Evolutionary conservation across 2,888 invertebrate genomes (phyloP).

Genomic region (Hemaris fuciformis): DNA sequence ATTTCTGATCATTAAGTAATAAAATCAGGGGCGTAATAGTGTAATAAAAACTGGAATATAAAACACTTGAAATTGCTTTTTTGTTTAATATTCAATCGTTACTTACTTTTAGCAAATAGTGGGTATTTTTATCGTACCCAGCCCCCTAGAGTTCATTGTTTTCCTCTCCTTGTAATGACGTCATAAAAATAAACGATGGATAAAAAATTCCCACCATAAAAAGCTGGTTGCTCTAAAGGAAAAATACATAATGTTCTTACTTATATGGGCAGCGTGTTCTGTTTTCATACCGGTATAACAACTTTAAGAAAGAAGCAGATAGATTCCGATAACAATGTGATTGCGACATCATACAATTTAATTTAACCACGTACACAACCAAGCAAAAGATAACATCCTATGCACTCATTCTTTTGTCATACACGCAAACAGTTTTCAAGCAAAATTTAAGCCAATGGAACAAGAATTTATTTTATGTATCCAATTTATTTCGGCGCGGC

Average conservation of each 20-base stretch:
- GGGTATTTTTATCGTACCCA: constrained; percentile 1
- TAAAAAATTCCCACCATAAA: constrained; percentile 12
- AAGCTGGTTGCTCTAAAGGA: background rate
- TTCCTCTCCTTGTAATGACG: constrained; percentile 12
- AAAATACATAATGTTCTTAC: constrained; percentile 1
- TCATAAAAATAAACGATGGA: constrained; percentile 16
- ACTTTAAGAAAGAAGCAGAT: too few relatives aligned
- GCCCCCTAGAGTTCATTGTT: background rate
- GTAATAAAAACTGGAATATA: constrained; percentile 2
- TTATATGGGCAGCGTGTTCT: background rate
- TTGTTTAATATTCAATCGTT: constrained; percentile 3
- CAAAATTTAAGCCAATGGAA: too few relatives aligned
- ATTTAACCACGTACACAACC: too few relatives aligned
- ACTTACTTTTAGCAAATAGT: background rate
- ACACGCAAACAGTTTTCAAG: too few relatives aligned
- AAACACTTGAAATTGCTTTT: background rate
- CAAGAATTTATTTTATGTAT: too few relatives aligned
- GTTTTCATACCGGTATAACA: background rate
- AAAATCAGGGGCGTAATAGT: background rate
- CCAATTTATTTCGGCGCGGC: too few relatives aligned
- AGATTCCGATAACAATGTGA: too few relatives aligned
- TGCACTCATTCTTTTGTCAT: too few relatives aligned
- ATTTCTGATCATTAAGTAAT: background rate
- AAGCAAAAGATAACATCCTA: too few relatives aligned
- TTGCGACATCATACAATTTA: too few relatives aligned